phyloP scores from a whole-genome alignment of 2,113 vertebrate species.

The Girardinichthys multiradiatus region DNA sequence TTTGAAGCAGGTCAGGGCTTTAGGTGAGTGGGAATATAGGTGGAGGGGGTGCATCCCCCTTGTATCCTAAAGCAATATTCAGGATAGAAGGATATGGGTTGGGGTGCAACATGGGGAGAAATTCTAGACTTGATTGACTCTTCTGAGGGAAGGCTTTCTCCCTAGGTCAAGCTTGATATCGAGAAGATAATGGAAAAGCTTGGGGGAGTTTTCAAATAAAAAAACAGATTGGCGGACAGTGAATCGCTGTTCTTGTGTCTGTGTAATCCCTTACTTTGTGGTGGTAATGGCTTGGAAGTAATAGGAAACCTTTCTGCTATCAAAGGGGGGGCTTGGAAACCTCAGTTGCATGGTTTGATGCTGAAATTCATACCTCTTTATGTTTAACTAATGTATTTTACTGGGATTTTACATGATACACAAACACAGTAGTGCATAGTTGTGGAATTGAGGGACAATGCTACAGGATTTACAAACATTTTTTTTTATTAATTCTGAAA shows the following conservation, averaged over 20 bases:
- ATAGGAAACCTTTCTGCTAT: conserved; percentile 74
- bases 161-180: conserved; percentile 80
- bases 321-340: conserved; percentile 62
- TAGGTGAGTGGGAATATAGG: conserved; percentile 54
- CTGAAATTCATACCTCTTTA: conserved; percentile 49
- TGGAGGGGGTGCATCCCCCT: conserved; percentile 48
- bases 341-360: conserved; percentile 58
- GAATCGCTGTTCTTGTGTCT: conserved; percentile 67
- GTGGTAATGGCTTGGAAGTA: conserved; percentile 82
- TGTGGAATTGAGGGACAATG: too few relatives aligned
- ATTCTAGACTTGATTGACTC: conserved; percentile 89
- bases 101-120: conserved; percentile 61
- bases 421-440: not conserved
- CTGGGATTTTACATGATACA: too few relatives aligned
- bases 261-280: conserved; percentile 80
- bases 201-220: conserved; percentile 86
- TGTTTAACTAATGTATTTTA: not conserved
- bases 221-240: conserved; percentile 82
- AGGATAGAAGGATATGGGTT: conserved; percentile 51
- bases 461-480: too few relatives aligned
- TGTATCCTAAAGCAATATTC: conserved; percentile 80
- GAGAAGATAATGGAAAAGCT: conserved; percentile 91
- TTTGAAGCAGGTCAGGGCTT: conserved; percentile 55
- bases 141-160: conserved; percentile 83
- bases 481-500: too few relatives aligned